These are phyloP conservation scores for Poecilia picta DNA, from an alignment of 2,797 vertebrate species.

Conservation along the genomic window DNA sequence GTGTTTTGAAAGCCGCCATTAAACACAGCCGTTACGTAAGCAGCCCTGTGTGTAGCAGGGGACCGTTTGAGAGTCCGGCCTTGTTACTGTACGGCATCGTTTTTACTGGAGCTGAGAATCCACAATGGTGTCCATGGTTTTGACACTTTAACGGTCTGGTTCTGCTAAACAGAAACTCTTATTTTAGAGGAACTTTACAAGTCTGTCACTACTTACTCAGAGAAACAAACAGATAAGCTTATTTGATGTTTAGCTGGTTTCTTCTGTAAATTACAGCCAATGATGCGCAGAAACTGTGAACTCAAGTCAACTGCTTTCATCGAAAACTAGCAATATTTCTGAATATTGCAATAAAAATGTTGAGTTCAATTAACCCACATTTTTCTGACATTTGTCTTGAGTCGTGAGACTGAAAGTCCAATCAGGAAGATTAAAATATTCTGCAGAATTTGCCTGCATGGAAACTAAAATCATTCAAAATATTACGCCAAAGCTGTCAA, in stretches of 20 bases:
- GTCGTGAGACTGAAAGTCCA: neutral
- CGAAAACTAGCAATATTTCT: too few relatives aligned
- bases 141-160: neutral
- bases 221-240: conserved; percentile 1
- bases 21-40: neutral
- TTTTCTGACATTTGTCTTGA: neutral
- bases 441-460: neutral
- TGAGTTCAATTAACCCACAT: neutral
- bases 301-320: neutral
- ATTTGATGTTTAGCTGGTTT: neutral
- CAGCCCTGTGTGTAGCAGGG: neutral
- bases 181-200: neutral
- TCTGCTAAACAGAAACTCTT: neutral
- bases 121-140: conserved; percentile 1
- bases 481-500: neutral
- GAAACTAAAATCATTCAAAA: neutral
- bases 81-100: neutral
- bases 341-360: neutral
- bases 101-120: neutral
- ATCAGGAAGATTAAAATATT: neutral
- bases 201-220: neutral
- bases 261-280: neutral
- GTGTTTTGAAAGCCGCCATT: neutral
- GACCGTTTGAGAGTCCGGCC: neutral
- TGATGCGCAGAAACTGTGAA: neutral